Conservation (phyloP, 2,797 vertebrate genomes). For the Labeo calbasu region DNA sequence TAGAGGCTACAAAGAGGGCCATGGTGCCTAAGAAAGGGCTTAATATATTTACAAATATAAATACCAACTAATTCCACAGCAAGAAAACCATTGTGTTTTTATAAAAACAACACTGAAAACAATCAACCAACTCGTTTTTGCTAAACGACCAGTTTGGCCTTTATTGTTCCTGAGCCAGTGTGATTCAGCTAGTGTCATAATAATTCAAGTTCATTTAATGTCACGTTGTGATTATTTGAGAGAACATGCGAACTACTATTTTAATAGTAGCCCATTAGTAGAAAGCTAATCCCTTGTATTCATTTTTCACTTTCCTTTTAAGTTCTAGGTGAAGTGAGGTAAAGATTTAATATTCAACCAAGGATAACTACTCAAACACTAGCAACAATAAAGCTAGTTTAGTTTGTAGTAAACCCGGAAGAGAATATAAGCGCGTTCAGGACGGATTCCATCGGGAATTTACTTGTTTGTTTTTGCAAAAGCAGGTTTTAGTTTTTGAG, state of each 20-base stretch:
- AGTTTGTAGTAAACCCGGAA: background rate
- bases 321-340: background rate
- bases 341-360: background rate
- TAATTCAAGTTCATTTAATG: background rate
- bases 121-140: background rate
- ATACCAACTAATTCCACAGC: too few relatives aligned
- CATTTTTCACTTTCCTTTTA: background rate
- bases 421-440: background rate
- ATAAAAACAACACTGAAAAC: background rate
- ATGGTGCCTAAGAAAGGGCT: background rate
- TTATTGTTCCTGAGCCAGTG: background rate
- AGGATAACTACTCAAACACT: background rate
- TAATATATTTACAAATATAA: background rate
- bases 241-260: background rate
- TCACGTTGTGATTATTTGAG: conserved; percentile 1
- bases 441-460: background rate
- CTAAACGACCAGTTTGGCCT: background rate
- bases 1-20: background rate
- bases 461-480: background rate
- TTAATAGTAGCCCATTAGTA: background rate
- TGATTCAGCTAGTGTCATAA: background rate
- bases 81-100: background rate
- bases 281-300: background rate
- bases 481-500: background rate
- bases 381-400: background rate